These are phyloP conservation scores for Melanotaenia nigrans DNA, from an alignment of 2,797 vertebrate species.

Conservation along the genomic window DNA sequence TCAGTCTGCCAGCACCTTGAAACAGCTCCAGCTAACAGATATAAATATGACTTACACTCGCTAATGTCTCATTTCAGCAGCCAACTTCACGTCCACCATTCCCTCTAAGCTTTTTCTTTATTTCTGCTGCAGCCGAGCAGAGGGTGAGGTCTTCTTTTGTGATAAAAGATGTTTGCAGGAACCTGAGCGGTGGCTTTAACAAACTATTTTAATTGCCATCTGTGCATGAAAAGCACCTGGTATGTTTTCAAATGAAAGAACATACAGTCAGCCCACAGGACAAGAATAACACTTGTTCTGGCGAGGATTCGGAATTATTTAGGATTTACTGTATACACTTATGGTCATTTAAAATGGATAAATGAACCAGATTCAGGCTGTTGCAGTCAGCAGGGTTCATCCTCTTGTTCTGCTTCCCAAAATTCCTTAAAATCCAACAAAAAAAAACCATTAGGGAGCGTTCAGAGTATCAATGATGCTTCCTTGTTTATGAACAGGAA, in stretches of 20 bases:
- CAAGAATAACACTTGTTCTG: constrained; percentile 28
- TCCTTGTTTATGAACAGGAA: too few species aligned
- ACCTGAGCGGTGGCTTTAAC: constrained; percentile 36
- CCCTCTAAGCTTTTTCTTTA: constrained; percentile 28
- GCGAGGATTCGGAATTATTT: constrained; percentile 5
- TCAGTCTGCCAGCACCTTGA: constrained; percentile 80
- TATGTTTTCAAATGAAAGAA: constrained; percentile 41
- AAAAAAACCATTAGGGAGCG: too few species aligned
- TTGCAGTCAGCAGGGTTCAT: too few species aligned
- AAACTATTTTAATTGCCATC: constrained; percentile 71
- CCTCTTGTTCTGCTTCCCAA: too few species aligned
- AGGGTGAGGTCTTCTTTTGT: constrained; percentile 58
- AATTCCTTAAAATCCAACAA: too few species aligned
- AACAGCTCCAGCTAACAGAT: constrained; percentile 73
- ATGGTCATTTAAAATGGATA: too few species aligned
- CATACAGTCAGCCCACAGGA: constrained; percentile 40
- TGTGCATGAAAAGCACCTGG: constrained; percentile 59
- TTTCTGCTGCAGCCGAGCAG: constrained; percentile 37
- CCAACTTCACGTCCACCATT: constrained; percentile 54
- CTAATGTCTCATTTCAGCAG: constrained; percentile 44
- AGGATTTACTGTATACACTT: too few species aligned
- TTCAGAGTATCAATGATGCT: too few species aligned
- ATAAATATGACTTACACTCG: constrained; percentile 79
- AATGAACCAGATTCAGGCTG: too few species aligned
- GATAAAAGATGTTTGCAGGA: constrained; percentile 63